Evolutionary conservation across 2,797 vertebrate genomes (phyloP).

Genomic region (Cetoscarus ocellatus): DNA sequence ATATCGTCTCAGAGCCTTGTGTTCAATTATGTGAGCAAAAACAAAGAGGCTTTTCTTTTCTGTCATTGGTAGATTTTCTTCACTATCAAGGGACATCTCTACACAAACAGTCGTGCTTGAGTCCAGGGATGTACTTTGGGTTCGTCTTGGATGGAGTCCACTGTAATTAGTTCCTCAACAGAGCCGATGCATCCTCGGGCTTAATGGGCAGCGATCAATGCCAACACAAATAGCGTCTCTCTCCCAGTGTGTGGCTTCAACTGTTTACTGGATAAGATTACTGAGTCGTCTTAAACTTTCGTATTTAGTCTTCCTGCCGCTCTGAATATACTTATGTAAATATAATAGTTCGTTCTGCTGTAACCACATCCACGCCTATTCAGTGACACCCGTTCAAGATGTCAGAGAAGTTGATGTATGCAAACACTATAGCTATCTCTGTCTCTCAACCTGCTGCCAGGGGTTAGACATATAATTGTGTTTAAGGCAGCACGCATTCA

Average conservation of each 20-base stretch:
- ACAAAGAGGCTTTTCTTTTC: conserved; percentile 22
- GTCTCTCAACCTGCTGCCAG: conserved; percentile 74
- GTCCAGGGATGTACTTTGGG: conserved; percentile 62
- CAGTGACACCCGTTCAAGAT: conserved; percentile 16
- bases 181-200: conserved; percentile 71
- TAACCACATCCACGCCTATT: conserved; percentile 16
- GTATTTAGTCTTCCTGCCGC: conserved; percentile 24
- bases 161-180: conserved; percentile 80
- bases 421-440: conserved; percentile 68
- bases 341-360: conserved; percentile 28
- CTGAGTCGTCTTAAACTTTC: conserved; percentile 53
- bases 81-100: conserved; percentile 52
- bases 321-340: conserved; percentile 30
- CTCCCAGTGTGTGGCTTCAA: conserved; percentile 30
- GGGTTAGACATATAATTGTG: conserved; percentile 79
- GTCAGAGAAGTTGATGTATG: conserved; percentile 59
- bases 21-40: too few relatives aligned
- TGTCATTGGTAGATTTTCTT: conserved; percentile 16
- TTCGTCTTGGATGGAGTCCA: conserved; percentile 75
- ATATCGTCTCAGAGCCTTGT: too few relatives aligned
- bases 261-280: conserved; percentile 51
- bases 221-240: conserved; percentile 76
- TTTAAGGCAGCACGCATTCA: conserved; percentile 68
- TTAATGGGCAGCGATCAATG: conserved; percentile 79
- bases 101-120: conserved; percentile 61